phyloP scores from a whole-genome alignment of 2,113 vertebrate species.

The Mungos mungo region DNA sequence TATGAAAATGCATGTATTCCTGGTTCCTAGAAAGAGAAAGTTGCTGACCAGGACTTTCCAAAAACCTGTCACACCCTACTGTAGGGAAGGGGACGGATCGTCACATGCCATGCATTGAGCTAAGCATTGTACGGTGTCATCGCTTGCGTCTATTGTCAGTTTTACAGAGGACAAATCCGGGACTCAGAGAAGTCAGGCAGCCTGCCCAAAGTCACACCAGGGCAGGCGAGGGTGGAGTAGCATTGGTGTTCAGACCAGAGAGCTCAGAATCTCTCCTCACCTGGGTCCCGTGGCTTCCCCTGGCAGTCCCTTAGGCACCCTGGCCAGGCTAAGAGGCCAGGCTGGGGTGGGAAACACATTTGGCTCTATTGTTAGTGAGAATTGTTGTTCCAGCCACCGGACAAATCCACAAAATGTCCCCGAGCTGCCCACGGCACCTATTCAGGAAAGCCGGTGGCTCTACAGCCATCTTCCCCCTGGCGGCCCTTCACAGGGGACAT shows the following conservation, averaged over 20 bases:
- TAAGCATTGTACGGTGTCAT: background rate
- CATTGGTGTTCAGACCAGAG: background rate
- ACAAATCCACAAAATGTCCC: background rate
- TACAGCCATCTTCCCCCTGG: background rate
- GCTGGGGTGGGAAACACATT: background rate
- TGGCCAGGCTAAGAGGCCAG: background rate
- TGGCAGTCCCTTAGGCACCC: background rate
- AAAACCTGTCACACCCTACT: background rate
- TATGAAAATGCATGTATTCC: constrained; percentile 11
- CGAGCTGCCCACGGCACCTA: background rate
- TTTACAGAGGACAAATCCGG: background rate
- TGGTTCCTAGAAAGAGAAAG: constrained; percentile 1
- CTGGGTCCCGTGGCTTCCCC: background rate
- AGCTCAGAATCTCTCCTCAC: background rate
- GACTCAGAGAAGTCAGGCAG: background rate
- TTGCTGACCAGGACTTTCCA: background rate
- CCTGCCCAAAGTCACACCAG: background rate
- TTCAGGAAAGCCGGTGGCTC: background rate
- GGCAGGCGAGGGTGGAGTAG: background rate
- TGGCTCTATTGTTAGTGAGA: background rate
- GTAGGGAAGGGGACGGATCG: background rate
- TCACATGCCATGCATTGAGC: background rate
- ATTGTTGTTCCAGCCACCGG: background rate
- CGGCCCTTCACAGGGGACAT: background rate
- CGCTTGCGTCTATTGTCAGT: background rate